Base-by-base conservation (phyloP, 2,888 invertebrate genomes). In the Myopa tessellatipennis region DNA sequence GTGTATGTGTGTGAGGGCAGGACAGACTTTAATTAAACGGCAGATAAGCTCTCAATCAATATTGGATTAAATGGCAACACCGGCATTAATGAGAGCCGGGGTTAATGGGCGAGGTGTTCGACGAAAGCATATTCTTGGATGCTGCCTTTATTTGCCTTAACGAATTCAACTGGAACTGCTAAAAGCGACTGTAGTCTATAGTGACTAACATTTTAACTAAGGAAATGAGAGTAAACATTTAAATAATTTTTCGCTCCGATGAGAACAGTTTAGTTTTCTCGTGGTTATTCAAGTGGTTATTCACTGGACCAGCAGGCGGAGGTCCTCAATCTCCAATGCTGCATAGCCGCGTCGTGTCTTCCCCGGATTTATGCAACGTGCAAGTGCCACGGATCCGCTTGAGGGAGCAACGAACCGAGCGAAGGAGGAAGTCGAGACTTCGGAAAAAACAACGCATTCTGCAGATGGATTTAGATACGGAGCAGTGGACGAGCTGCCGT, bases 251-350 rank as follows among this genome's bases (percentile, higher is more conserved):
- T 72, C 72, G 72, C 16, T 60, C 18, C 72, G 72, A 12, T 60
- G 26, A 38, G 60, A 60, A 26, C 2, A 60, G 58, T 26, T 40
- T 63, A 26, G 26, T 52, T 34, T 65, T 52, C 65, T 74, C 65
- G 65, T 36, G 65, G 63, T 74, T 74, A 52, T 74, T 74, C 65
- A 65, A 65, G 65, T 74, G 55, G n/a, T n/a, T n/a, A 55, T n/a
- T 38, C 52, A 52, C 65, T 50, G 52, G 65, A n/a, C 52, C n/a
- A 10, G 36, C 65, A 26, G 16, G 4, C 34, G 18, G n/a, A 1
- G 61, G 5, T 14, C 16, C 6, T 6, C 58, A 45, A 45, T 18
- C 18, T 26, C 71, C 8, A 55, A 12, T 12, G 4, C n/a, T 16
- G 55, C 10, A 12, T 6, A n/a, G 5, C 16, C 55, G 5, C 16